Conservation (phyloP, 2,797 vertebrate genomes). For the Cercopithecus diana region DNA sequence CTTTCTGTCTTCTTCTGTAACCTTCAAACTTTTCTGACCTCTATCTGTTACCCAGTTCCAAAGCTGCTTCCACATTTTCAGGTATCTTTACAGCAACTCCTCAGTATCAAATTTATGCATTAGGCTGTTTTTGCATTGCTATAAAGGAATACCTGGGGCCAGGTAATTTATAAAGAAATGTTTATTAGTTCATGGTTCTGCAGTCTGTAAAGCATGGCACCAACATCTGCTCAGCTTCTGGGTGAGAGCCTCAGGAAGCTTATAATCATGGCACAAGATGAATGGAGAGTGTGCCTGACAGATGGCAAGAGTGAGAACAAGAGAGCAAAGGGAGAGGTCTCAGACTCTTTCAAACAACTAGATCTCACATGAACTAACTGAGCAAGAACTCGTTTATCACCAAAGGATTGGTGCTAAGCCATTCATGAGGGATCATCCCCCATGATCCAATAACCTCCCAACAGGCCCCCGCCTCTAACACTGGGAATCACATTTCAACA, state of each 20-base stretch:
- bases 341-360: background rate
- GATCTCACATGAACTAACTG: background rate
- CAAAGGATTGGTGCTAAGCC: background rate
- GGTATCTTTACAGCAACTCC: background rate
- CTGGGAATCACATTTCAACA: background rate
- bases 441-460: background rate
- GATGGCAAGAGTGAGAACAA: background rate
- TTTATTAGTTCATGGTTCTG: background rate
- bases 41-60: background rate
- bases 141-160: background rate
- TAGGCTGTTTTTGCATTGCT: background rate
- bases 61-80: background rate
- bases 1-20: background rate
- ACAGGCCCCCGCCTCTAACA: background rate
- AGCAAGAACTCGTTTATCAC: background rate
- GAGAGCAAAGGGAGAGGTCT: background rate
- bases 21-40: background rate
- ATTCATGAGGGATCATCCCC: background rate
- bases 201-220: background rate
- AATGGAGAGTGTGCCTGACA: background rate
- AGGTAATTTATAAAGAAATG: background rate
- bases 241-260: background rate
- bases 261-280: background rate
- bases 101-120: background rate
- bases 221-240: background rate